Evolutionary conservation across 35 echinoderm and acorn worm genomes (phyloP), one percentile per base, ranked within the genome.

Genomic region (Lytechinus pictus): DNA sequence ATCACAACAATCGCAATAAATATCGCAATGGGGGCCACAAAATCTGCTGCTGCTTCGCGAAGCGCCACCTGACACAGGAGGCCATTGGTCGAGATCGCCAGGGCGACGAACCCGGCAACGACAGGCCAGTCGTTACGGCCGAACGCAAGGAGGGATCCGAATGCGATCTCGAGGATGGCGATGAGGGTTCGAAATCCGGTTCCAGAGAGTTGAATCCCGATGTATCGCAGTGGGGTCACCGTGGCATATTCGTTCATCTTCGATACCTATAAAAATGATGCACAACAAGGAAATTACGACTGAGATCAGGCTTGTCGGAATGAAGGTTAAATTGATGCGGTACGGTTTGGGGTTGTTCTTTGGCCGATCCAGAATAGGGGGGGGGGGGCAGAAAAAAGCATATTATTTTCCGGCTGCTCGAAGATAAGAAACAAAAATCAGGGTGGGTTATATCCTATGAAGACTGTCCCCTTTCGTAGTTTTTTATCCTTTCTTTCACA

Each of bases 161-260:
- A 92, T 71, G 95, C 54, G 19, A 98, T 97, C 93, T 98, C 97
- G 29, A 96, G 54, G 60, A 95, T 52, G 7, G 91, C 97, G 10
- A 95, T 92, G 19, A 98, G 11, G 11, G 97, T n/a, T 6, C 96
- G 95, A 53, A 96, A 97, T 57, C 95, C 61, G 24, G 96, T 95
- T 8, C 96, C 97, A 52, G 96, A 44, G 6, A 89, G 95, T 53
- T 96, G 52, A 55, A 97, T 57, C 53, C 97, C 97, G 27, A 90
- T 52, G 52, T 87, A 91, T 61, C 95, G 89, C 11, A 98, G 92
- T 9, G 97, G 97, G 94, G 97, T 97, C 87, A 98, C 97, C 11
- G 3, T 53, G 16, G 92, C 89, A 91, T 93, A 97, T 16, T 95
- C 27, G 86, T 95, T 95, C 72, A 96, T 95, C 28, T 91, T 86